phyloP scores from a whole-genome alignment of 53 echinoderm and acorn worm genomes.

The Astropecten irregularis region DNA sequence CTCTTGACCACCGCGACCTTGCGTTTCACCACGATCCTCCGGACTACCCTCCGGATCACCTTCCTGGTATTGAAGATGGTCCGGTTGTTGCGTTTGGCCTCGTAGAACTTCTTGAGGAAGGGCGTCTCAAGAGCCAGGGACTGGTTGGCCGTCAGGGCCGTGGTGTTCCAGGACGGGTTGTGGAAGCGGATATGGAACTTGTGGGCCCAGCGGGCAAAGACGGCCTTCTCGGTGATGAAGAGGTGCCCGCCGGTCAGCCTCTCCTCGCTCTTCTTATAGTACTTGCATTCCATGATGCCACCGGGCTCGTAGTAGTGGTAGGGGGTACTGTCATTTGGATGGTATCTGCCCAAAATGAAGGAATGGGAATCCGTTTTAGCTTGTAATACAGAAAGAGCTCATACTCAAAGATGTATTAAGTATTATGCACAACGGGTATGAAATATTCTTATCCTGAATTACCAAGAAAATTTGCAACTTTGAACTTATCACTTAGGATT shows the following conservation, averaged over 20 bases:
- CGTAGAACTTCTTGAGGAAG: slow-evolving; percentile 81
- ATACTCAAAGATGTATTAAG: too few species aligned
- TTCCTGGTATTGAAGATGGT: slow-evolving; percentile 50
- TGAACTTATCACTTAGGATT: too few species aligned
- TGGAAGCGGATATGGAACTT: slow-evolving; percentile 81
- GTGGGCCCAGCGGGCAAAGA: slow-evolving; percentile 92
- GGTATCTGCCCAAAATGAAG: slow-evolving; percentile 71
- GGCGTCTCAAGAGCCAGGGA: slow-evolving; percentile 76
- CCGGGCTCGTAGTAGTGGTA: slow-evolving; percentile 92
- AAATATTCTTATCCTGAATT: too few species aligned
- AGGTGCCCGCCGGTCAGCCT: slow-evolving; percentile 76
- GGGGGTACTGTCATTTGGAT: slow-evolving; percentile 82
- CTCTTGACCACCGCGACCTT: slow-evolving; percentile 74
- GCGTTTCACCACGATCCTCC: slow-evolving; percentile 78
- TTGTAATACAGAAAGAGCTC: too few species aligned
- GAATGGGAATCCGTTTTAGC: neutral
- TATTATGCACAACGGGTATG: too few species aligned
- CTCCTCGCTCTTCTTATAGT: slow-evolving; percentile 83
- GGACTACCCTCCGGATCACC: slow-evolving; percentile 74
- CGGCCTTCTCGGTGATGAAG: slow-evolving; percentile 96
- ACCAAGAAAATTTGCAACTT: too few species aligned
- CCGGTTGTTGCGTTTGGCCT: slow-evolving; percentile 70
- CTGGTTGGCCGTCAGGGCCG: slow-evolving; percentile 14
- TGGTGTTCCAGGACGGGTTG: slow-evolving; percentile 74
- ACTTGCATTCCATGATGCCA: slow-evolving; percentile 75